A percentile compares a stretch with the other conserved stretches of the same genome.
Conservation (phyloP, 2,888 invertebrate species). For the Acanthosepion esculentum region DNA sequence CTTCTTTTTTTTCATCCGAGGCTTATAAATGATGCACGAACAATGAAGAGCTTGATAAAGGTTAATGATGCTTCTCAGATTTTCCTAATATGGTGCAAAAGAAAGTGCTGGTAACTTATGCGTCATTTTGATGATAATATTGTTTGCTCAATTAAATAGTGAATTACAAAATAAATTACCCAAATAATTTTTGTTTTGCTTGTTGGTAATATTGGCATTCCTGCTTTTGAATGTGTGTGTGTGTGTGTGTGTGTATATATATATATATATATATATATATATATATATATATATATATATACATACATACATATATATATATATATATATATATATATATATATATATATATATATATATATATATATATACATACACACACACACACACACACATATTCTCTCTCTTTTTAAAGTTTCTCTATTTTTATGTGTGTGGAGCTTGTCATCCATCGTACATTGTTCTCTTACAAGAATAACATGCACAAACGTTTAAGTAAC, state of each 20-base stretch:
- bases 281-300: neutral
- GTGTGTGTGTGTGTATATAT: neutral
- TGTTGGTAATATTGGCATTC: neutral
- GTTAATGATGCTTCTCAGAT: too few species aligned
- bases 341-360: neutral
- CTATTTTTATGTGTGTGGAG: neutral
- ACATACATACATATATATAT: too few species aligned
- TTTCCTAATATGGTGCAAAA: too few species aligned
- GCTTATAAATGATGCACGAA: too few species aligned
- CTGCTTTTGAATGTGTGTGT: neutral
- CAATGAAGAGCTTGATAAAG: too few species aligned
- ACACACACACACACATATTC: too few species aligned
- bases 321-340: neutral
- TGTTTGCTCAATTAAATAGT: neutral
- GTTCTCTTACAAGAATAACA: neutral
- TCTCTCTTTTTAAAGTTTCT: too few species aligned
- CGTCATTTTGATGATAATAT: too few species aligned
- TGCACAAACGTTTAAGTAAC: neutral
- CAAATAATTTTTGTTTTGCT: neutral
- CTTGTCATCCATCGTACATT: neutral
- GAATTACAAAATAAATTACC: neutral
- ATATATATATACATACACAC: neutral
- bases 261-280: neutral
- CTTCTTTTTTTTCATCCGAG: too few species aligned
- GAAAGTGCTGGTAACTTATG: too few species aligned